A percentile compares a stretch with the other conserved stretches of the same genome.
Evolutionary conservation across 2,797 vertebrate species (phyloP).

Genomic region (Semotilus atromaculatus): DNA sequence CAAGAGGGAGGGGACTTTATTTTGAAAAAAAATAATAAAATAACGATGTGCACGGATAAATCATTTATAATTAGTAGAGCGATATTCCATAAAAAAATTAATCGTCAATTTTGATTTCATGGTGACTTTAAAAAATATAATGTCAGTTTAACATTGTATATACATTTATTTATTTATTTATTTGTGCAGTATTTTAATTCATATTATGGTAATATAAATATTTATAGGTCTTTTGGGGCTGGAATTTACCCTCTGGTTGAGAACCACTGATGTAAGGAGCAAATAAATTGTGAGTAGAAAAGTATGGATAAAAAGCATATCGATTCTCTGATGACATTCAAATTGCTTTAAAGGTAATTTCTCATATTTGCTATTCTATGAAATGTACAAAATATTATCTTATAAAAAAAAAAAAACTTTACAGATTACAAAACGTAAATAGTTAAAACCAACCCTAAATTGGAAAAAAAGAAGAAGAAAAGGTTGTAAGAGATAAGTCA

Average conservation of each 20-base stretch:
- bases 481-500: neutral
- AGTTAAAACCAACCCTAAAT: neutral
- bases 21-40: neutral
- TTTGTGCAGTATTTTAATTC: neutral
- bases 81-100: neutral
- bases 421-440: conserved; percentile 1
- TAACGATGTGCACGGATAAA: neutral
- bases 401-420: conserved; percentile 6
- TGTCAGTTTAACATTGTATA: neutral
- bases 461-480: neutral
- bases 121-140: neutral
- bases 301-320: conserved; percentile 9
- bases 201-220: neutral
- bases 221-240: neutral
- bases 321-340: conserved; percentile 9
- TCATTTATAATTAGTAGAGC: neutral
- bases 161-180: neutral
- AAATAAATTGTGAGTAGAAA: neutral
- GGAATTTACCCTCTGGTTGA: conserved; percentile 3
- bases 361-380: conserved; percentile 15
- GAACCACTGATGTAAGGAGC: conserved; percentile 7
- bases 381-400: conserved; percentile 29
- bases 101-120: neutral
- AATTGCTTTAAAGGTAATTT: conserved; percentile 20
- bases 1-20: neutral